Evolutionary conservation across 2,113 vertebrate species (phyloP), one percentile per base, ranked within the genome.

Genomic region (Piprites chloris): DNA sequence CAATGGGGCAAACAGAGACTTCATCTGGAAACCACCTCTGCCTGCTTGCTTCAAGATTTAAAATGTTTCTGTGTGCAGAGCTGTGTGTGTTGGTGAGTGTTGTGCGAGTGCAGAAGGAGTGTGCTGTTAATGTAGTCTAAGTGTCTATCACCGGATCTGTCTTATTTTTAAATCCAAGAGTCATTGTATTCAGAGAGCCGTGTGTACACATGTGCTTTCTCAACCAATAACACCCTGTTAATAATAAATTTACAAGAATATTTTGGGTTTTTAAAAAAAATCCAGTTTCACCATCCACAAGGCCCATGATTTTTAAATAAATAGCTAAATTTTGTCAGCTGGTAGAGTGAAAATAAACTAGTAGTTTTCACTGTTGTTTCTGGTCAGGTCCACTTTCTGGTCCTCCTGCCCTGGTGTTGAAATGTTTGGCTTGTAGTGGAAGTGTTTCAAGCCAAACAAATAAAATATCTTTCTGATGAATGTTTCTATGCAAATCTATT

Each of bases 381-480:
- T 96, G 93, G 92, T 96, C 86, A 91, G 76, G 88, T 93, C 94
- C 80, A 85, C 76, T 95, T 90, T 90, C 83, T 93, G 87, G 59
- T 94, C 72, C 92, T 95, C 86, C 80, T 92, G 86, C 86, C 32
- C 37, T 65, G 27, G 76, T 92, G 93, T 92, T 92, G 93, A 94
- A 96, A 96, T 82, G 59, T 93, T 95, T 95, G 96, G 95, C 95
- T 97, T 95, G 79, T 82, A 95, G 93, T 95, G 94, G 96, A 97
- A 97, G 77, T 69, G 89, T 96, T 96, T 96, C 93, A 95, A 94
- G 92, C 93, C 95, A 94, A 97, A 96, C 92, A 95, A 96, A 95
- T 94, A 97, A 96, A 96, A 96, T 91, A 94, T 86, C 92, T 94
- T 96, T 95, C 93, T 94, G 92, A 87, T 96, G n/a, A 96, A 96